A percentile compares a stretch with the other conserved stretches of the same genome.
phyloP scores from a whole-genome alignment of 2,113 vertebrate species.

The Spea bombifrons region DNA sequence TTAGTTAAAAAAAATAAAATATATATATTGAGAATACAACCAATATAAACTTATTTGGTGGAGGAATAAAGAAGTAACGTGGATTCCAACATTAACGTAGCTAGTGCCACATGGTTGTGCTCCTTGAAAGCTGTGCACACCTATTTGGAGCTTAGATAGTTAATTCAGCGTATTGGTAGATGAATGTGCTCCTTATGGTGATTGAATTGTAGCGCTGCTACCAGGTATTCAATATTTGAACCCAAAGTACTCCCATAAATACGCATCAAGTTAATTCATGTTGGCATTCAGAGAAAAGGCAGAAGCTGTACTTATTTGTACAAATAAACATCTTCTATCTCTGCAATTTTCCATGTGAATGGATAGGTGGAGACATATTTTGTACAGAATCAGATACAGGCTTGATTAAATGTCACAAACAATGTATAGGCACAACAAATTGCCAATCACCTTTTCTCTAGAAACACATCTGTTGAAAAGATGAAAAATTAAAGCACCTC shows the following conservation, averaged over 20 bases:
- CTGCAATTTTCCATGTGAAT: constrained; percentile 22
- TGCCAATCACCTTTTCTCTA: constrained; percentile 6
- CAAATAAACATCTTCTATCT: constrained; percentile 26
- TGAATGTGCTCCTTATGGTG: constrained; percentile 23
- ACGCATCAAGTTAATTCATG: constrained; percentile 29
- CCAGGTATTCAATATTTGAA: constrained; percentile 8
- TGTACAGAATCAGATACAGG: constrained; percentile 6
- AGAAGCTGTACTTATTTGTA: constrained; percentile 28
- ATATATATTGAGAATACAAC: not conserved
- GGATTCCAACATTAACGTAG: no score
- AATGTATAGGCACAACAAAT: constrained; percentile 33
- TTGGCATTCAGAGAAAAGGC: constrained; percentile 26
- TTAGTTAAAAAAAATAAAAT: not conserved
- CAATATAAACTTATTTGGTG: not conserved
- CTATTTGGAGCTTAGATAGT: not conserved
- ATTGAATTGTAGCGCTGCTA: constrained; percentile 30
- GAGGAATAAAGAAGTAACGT: not conserved
- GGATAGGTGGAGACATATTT: constrained; percentile 20
- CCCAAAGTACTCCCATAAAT: not conserved
- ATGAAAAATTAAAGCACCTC: no score
- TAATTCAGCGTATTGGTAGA: constrained; percentile 18
- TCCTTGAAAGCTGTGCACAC: no score
- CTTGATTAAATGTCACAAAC: constrained; percentile 41
- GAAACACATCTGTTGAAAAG: no score
- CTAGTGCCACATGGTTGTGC: no score